Evolutionary conservation across 2,797 vertebrate species (phyloP), one percentile per base, ranked within the genome.

Genomic region (Periophthalmus magnuspinnatus): DNA sequence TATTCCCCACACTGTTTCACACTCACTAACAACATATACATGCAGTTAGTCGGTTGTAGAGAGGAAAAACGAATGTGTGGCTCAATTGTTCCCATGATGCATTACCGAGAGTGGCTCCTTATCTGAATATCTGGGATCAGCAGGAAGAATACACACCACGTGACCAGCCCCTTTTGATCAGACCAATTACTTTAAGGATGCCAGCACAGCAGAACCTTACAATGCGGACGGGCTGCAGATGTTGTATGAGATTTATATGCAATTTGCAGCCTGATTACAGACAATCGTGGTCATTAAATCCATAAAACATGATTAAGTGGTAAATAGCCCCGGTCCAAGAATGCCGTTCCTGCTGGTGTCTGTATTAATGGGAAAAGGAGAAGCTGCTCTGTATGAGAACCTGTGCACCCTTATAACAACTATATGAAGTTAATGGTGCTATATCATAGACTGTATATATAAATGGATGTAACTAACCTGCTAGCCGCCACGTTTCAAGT

Each of bases 1-100:
- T 16, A 14, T 0, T 6, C 14, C 22, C 24, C 24, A 57, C 13
- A 1, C 56, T 6, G 14, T 28, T 56, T 32, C 17, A 1, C 56
- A 34, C 33, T 34, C 33, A 5, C 32, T 34, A 32, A 34, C 16
- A 33, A 1, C 19, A 34, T 58, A 36, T 34, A 2, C 58, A n/a
- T 0, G 32, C 32, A 10, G 2, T 19, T 32, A 17, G 57, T 4
- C 16, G 6, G 16, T n/a, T n/a, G 58, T 76, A 47, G 34, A 50
- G 47, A 32, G 14, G 54, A 72, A 71, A 61, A 68, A 34, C n/a
- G 68, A 70, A 69, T 70, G 80, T 60, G 55, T 66, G 72, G 14
- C 75, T 89, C 74, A 80, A 88, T 86, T 79, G 64, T 48, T 81
- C 74, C 52, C 60, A 77, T 86, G 89, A 83, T 76, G 80, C 80